Evolutionary conservation across 2,888 invertebrate genomes (phyloP), one percentile per base, ranked within the genome.

Genomic region (Apamea crenata): DNA sequence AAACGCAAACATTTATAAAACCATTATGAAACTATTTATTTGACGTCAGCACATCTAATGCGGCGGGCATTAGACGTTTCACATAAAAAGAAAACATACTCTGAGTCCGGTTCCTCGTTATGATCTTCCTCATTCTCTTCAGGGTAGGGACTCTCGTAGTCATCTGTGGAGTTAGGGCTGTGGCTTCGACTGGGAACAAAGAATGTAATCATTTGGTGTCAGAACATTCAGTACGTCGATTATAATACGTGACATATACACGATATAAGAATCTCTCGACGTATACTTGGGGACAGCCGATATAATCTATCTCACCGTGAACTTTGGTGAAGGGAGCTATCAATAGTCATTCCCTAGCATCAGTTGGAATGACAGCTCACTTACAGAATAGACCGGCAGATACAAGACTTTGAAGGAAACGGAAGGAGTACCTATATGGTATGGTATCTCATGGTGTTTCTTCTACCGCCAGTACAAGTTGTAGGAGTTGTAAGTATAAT

Each of bases 131-230:
- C 78, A 21, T 61, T 40, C 8, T 78, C 56, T 2, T 80, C 80
- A 7, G 7, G 32, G 25, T 61, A 21, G 10, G 18, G 32, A 44
- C 29, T 50, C 29, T 50, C 78, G 56, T 67, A 8, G 6, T 68
- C 25, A 44, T 71, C 40, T 53, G 21, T 21, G 21, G 50, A 80
- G 25, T 32, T 40, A 47, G 79, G 56, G 53, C 61, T 79, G 12
- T 32, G 78, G 44, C 78, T 78, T 32, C 25, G 53, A 44, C 81
- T 80, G 70, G 12, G 12, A 79, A 80, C 53, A 71, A 32, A 36
- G 18, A 53, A 61, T 21, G 2, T 7, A 16, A 59, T n/a, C n/a
- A 65, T 63, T 75, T 53, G 1, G 5, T 56, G 21, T 12, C n/a
- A 36, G 18, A 14, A 25, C 12, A 40, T 50, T 36, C 47, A 61